A percentile compares a stretch with the other conserved stretches of the same genome.
Evolutionary conservation across 2,888 invertebrate species (phyloP).

Genomic region (Campoletis raptor): DNA sequence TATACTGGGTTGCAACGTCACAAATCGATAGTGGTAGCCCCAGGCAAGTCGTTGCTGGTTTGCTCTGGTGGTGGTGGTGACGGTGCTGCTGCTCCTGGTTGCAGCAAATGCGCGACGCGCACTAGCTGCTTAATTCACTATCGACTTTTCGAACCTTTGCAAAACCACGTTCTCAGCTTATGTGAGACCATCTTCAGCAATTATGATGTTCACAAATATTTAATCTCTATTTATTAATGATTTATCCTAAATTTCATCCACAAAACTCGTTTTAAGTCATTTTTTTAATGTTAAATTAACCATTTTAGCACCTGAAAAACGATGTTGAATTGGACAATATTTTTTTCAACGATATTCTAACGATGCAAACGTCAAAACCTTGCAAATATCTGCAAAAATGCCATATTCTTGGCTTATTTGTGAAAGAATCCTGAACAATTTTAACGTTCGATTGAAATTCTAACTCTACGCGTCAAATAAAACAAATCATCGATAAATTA

Average conservation of each 20-base stretch:
- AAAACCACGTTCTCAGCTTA: slow-evolving; percentile 62
- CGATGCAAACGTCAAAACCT: background rate
- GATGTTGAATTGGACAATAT: background rate
- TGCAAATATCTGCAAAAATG: background rate
- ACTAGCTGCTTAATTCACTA: slow-evolving; percentile 74
- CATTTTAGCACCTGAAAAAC: background rate
- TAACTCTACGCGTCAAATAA: background rate
- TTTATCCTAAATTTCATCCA: background rate
- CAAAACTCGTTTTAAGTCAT: background rate
- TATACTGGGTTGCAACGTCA: slow-evolving; percentile 71
- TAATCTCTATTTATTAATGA: background rate
- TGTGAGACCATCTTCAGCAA: slow-evolving; percentile 31
- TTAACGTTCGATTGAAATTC: background rate
- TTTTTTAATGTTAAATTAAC: background rate
- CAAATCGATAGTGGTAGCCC: slow-evolving; percentile 74
- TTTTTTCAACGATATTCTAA: background rate
- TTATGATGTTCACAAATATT: slow-evolving; percentile 15
- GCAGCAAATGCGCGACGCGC: slow-evolving; percentile 67
- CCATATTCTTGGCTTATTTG: background rate
- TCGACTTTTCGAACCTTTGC: slow-evolving; percentile 71
- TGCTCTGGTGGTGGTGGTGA: slow-evolving; percentile 47
- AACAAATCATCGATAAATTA: background rate
- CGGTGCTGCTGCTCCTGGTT: slow-evolving; percentile 53
- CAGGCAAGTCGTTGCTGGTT: slow-evolving; percentile 69
- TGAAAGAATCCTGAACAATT: background rate